Percentiles rank a stretch among this genome's conserved stretches.
phyloP scores from a whole-genome alignment of 2,113 vertebrate genomes.

The Lagopus leucura region DNA sequence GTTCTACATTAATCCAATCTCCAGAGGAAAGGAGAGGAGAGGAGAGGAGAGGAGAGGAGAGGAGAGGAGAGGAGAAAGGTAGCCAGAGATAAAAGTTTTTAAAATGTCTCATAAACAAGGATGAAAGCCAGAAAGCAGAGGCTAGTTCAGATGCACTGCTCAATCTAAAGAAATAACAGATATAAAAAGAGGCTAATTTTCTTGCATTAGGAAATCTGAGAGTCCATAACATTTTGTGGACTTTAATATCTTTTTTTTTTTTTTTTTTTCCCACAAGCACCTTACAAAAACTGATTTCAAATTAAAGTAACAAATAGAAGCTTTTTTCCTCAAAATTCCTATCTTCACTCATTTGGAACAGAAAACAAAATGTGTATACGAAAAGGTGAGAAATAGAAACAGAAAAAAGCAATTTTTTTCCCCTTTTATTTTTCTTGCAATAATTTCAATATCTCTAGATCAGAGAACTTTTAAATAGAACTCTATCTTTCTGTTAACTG shows the following conservation, averaged over 20 bases:
- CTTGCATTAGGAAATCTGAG: background rate
- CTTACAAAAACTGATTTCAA: background rate
- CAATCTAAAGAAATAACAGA: background rate
- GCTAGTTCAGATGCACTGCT: conserved; percentile 15
- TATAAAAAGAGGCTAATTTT: background rate
- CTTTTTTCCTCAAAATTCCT: background rate
- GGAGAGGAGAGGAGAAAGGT: too few species aligned
- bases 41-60: too few species aligned
- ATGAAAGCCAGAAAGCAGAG: background rate
- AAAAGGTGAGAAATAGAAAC: background rate
- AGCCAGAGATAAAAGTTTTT: conserved; percentile 16
- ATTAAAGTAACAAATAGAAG: conserved; percentile 17
- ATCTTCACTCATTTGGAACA: background rate
- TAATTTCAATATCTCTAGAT: background rate
- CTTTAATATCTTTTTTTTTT: background rate
- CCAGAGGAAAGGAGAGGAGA: too few species aligned
- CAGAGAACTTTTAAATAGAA: background rate
- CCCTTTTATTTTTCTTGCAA: background rate
- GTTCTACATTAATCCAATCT: background rate
- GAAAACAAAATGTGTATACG: background rate
- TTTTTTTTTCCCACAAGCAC: background rate
- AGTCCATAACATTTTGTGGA: conserved; percentile 18
- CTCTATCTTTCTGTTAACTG: background rate
- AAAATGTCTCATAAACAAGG: conserved; percentile 17
- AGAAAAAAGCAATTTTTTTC: background rate